Evolutionary conservation across 2,888 invertebrate species (phyloP).

Genomic region (Metellina segmentata): DNA sequence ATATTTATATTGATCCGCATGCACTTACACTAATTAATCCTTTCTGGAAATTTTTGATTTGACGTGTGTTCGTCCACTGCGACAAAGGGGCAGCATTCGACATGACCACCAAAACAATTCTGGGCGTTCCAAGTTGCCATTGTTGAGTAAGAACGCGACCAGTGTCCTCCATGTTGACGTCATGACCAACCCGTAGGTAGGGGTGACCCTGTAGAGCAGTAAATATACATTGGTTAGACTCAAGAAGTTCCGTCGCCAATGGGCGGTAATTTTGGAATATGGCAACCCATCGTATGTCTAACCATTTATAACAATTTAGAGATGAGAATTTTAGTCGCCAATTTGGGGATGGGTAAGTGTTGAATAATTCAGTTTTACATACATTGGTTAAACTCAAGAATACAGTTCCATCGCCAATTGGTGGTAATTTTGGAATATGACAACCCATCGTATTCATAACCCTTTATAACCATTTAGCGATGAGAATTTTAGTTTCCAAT

Average conservation of each 20-base stretch:
- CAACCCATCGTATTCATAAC: too few species aligned
- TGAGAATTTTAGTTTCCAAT: too few species aligned
- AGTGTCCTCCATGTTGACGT: constrained; percentile 77
- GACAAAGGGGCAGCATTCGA: constrained; percentile 76
- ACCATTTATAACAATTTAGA: neutral
- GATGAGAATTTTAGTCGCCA: too few species aligned
- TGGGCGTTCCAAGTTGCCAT: constrained; percentile 77
- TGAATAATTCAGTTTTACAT: neutral
- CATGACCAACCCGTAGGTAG: constrained; percentile 76
- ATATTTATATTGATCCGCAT: neutral
- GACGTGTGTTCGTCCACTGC: constrained; percentile 77
- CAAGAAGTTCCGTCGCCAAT: too few species aligned
- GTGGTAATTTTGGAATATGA: too few species aligned
- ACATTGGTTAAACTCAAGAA: too few species aligned
- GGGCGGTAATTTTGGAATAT: too few species aligned
- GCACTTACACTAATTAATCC: constrained; percentile 78
- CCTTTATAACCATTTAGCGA: too few species aligned
- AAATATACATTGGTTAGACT: neutral
- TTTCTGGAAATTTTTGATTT: constrained; percentile 77
- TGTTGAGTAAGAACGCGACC: constrained; percentile 73
- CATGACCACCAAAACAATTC: constrained; percentile 78
- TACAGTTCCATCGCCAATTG: too few species aligned
- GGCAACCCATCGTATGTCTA: neutral
- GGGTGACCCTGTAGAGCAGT: constrained; percentile 71
- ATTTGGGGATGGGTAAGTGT: neutral